Conservation (phyloP, 2,888 invertebrate genomes). For the Ennomos fuscantarius region DNA sequence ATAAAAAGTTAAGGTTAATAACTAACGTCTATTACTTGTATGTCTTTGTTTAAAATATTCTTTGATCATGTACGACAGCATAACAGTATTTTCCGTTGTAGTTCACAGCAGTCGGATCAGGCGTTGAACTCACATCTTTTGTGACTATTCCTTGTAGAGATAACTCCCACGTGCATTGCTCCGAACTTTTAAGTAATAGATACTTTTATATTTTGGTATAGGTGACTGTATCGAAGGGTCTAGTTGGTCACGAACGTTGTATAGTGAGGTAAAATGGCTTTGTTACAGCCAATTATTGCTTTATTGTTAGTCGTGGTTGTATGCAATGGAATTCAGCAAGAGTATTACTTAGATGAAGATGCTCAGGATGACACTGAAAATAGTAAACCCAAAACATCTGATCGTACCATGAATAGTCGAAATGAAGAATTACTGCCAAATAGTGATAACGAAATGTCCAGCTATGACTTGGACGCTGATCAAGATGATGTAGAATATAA, state of each 20-base stretch:
- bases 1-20: not conserved
- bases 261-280: slow-evolving; percentile 7
- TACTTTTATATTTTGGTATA: not conserved
- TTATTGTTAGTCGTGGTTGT: slow-evolving; percentile 4
- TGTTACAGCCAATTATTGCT: not conserved
- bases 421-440: slow-evolving; percentile 1
- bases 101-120: not conserved
- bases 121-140: slow-evolving; percentile 8
- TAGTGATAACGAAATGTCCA: not conserved
- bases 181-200: not conserved
- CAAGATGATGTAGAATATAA: slow-evolving; percentile 5
- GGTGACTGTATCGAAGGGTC: not conserved
- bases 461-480: not conserved
- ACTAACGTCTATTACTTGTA: not conserved
- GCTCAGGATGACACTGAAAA: slow-evolving; percentile 35
- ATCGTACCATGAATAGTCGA: slow-evolving; percentile 3
- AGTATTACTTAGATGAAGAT: slow-evolving; percentile 36
- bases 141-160: slow-evolving; percentile 4
- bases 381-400: slow-evolving; percentile 22
- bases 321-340: slow-evolving; percentile 18
- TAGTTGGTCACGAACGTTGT: slow-evolving; percentile 12
- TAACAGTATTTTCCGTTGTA: not conserved
- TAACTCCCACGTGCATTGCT: not conserved
- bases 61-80: not conserved
- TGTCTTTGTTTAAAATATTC: slow-evolving; percentile 4